Evolutionary conservation across 2,888 invertebrate genomes (phyloP).

Genomic region (Diaperis boleti): DNA sequence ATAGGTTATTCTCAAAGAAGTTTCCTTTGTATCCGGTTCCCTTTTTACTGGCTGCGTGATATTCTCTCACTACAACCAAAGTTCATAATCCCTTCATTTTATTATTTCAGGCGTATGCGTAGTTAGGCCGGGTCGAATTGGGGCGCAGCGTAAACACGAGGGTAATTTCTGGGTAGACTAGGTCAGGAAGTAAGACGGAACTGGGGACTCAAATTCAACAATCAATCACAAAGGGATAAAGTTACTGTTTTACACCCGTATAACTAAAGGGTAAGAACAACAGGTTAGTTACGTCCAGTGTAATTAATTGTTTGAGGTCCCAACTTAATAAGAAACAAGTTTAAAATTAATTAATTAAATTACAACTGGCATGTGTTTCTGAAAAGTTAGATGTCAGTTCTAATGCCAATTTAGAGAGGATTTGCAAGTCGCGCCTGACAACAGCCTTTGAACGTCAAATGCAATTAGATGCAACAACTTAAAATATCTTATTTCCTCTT

Average conservation of each 20-base stretch:
- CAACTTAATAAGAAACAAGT: too few relatives aligned
- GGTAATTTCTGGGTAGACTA: conserved; percentile 23
- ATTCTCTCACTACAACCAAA: conserved; percentile 28
- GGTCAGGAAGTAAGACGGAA: conserved; percentile 10
- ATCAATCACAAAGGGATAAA: conserved; percentile 10
- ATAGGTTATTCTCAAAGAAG: conserved; percentile 45
- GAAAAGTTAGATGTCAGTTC: too few relatives aligned
- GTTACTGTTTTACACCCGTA: conserved; percentile 7
- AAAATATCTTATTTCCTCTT: too few relatives aligned
- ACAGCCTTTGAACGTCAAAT: too few relatives aligned
- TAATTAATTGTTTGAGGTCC: too few relatives aligned
- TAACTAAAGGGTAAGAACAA: too few relatives aligned
- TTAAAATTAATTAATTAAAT: too few relatives aligned
- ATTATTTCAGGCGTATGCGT: conserved; percentile 39
- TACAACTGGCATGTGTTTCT: too few relatives aligned
- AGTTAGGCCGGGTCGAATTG: conserved; percentile 9
- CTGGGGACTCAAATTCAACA: neutral
- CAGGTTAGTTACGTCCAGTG: too few relatives aligned
- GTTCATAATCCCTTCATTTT: conserved; percentile 42
- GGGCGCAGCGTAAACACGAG: conserved; percentile 15
- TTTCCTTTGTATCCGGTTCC: conserved; percentile 46
- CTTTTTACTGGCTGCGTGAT: conserved; percentile 32
- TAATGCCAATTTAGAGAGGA: too few relatives aligned
- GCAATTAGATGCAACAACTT: too few relatives aligned
- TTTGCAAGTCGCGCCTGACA: too few relatives aligned